These are phyloP conservation scores for Bombus affinis DNA, from an alignment of 1,140 invertebrate species.

Conservation along the genomic window DNA sequence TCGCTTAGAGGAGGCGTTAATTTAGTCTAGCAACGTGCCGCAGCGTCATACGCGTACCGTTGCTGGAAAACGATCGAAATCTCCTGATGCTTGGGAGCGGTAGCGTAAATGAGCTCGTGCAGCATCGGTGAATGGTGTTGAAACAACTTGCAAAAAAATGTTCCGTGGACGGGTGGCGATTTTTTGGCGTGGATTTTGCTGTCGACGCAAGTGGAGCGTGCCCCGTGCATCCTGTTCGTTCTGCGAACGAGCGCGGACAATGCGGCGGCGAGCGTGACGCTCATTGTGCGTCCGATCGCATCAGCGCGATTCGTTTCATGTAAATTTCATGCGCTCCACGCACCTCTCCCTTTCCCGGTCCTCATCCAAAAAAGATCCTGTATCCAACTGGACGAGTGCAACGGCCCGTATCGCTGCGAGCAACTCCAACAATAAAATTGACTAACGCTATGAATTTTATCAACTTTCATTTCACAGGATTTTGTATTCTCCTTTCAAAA, in stretches of 20 bases:
- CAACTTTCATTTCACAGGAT: no score
- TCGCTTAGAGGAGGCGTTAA: no score
- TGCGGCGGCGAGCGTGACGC: slow-evolving; percentile 36
- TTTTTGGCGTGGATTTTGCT: slow-evolving; percentile 8
- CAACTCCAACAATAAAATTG: not conserved
- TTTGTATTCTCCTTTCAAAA: not conserved
- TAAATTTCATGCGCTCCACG: slow-evolving; percentile 35
- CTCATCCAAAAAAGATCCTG: not conserved
- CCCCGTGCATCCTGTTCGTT: slow-evolving; percentile 43
- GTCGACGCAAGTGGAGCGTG: slow-evolving; percentile 34
- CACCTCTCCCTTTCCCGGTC: not conserved
- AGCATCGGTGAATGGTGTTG: not conserved
- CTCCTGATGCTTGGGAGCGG: no score
- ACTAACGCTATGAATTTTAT: not conserved
- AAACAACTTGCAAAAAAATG: not conserved
- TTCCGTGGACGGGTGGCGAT: not conserved
- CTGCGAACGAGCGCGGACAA: slow-evolving; percentile 46
- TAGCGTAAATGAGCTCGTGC: not conserved
- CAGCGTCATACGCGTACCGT: no score
- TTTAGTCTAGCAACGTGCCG: no score
- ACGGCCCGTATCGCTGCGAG: not conserved
- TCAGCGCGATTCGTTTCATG: slow-evolving; percentile 39
- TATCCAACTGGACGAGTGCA: not conserved
- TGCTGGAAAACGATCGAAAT: not conserved
- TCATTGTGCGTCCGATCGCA: slow-evolving; percentile 42